Evolutionary conservation across 1,140 invertebrate species (phyloP), one percentile per base, ranked within the genome.

Genomic region (Hylaeus volcanicus): DNA sequence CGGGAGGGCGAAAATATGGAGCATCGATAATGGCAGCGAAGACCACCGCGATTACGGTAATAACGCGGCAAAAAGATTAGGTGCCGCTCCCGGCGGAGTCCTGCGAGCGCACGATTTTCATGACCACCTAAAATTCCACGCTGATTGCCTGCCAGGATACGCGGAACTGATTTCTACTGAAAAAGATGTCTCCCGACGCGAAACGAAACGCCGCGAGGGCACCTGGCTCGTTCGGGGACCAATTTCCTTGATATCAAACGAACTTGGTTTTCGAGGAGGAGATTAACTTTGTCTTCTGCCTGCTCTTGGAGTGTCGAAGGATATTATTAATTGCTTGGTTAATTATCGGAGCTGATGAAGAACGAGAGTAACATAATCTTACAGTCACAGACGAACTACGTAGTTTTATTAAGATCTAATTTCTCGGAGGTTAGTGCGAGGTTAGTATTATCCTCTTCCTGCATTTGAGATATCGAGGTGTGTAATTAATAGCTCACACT

Each of bases 41-140:
- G 55, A 58, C 51, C 70, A 26, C 70, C 69, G n/a, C 72, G 79
- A 85, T 86, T 85, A 74, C 74, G 37, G 82, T 73, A 80, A 70
- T 69, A 80, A 81, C 55, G 55, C 60, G 14, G 45, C 63, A 60
- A 80, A 74, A 74, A 80, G 72, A 74, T 80, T 74, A 74, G 78
- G 63, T 63, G 71, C 39, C 15, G 60, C 37, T 78, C 39, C 48
- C 8, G 12, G 4, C 2, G 45, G 56, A 51, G 26, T 61, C n/a
- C 55, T 43, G 39, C 56, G 51, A 51, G 14, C 12, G 61, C 60
- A 58, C 43, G 65, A 60, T 60, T 74, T 74, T 80, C 78, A 68
- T 15, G 53, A 58, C 51, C 78, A 5, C 15, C 61, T 48, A 80
- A 80, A 80, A 80, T 80, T 74, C 78, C 78, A 66, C 51, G 26